Evolutionary conservation across 2,113 vertebrate species (phyloP).

Genomic region (Porphyrio hochstetteri): DNA sequence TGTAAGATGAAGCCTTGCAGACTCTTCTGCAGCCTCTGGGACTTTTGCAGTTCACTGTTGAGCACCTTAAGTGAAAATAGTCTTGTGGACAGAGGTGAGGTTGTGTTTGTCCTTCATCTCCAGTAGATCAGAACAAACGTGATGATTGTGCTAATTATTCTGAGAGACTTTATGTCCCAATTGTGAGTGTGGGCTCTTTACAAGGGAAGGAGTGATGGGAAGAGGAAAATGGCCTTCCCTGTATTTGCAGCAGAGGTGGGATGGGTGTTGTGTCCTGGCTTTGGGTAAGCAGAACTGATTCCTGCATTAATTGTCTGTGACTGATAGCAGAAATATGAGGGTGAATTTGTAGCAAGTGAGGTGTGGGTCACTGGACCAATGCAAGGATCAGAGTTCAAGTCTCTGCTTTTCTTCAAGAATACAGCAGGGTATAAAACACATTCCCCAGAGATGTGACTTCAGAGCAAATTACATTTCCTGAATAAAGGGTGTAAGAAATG

Average conservation of each 20-base stretch:
- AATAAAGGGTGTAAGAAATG: not conserved
- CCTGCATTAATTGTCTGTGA: not conserved
- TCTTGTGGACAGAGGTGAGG: not conserved
- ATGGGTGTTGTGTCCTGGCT: not conserved
- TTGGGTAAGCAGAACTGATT: not conserved
- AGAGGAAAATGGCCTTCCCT: not conserved
- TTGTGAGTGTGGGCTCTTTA: not conserved
- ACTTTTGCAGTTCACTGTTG: not conserved
- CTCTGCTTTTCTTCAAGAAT: not conserved
- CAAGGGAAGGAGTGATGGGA: not conserved
- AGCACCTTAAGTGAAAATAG: not conserved
- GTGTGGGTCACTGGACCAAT: not conserved
- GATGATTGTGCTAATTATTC: not conserved
- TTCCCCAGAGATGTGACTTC: not conserved
- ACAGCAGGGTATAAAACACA: not conserved
- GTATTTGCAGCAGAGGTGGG: not conserved
- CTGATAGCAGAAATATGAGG: not conserved
- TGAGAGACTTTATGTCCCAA: not conserved
- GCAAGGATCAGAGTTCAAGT: not conserved
- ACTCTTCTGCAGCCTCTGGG: not conserved
- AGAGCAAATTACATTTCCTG: not conserved
- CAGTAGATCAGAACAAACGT: not conserved
- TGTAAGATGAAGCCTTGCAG: not conserved
- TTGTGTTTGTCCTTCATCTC: not conserved
- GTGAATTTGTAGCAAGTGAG: not conserved